These are phyloP conservation scores for Fratercula arctica DNA, from an alignment of 2,797 vertebrate genomes.

Conservation along the genomic window DNA sequence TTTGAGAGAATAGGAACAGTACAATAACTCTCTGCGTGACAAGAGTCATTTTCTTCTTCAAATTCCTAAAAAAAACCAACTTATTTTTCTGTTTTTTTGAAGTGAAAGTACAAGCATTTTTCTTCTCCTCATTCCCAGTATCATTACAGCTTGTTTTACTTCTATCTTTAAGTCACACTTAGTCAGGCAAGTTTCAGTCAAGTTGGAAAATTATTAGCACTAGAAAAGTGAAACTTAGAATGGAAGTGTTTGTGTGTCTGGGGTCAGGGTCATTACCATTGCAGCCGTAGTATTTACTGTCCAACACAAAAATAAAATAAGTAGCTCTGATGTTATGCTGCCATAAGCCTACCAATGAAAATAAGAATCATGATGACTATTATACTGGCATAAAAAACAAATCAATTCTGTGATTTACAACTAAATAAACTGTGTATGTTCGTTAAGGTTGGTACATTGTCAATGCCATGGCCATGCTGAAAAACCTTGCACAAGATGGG, in stretches of 20 bases:
- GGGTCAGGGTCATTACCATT: not conserved
- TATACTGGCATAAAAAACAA: not conserved
- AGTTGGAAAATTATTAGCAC: not conserved
- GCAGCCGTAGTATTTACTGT: not conserved
- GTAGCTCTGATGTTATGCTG: not conserved
- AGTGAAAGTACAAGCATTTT: not conserved
- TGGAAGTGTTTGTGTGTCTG: not conserved
- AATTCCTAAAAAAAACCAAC: not conserved
- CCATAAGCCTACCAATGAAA: not conserved
- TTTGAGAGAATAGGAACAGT: not conserved
- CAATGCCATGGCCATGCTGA: not conserved
- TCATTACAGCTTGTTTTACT: not conserved
- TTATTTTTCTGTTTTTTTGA: not conserved
- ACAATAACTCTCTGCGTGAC: not conserved
- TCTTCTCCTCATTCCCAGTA: not conserved
- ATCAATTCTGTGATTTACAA: not conserved
- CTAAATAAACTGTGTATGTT: not conserved
- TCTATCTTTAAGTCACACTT: not conserved
- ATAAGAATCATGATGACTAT: not conserved
- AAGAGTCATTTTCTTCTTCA: not conserved
- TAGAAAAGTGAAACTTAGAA: not conserved
- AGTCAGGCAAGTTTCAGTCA: not conserved
- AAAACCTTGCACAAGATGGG: not conserved
- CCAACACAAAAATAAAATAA: not conserved
- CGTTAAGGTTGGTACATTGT: fast-evolving